Evolutionary conservation across 2,113 vertebrate species (phyloP).

Genomic region (Urocitellus parryii): DNA sequence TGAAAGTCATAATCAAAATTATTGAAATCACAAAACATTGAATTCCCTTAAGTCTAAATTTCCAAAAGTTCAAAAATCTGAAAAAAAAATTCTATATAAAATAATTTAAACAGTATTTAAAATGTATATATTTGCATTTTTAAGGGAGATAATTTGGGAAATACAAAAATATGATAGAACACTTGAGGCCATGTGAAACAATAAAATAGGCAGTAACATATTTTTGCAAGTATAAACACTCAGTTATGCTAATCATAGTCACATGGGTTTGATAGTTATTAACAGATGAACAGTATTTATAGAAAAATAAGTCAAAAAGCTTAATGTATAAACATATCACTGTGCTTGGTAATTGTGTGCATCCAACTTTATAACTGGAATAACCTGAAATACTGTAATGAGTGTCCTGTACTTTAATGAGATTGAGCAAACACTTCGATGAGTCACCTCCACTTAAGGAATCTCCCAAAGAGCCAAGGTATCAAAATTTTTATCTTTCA

Average conservation of each 20-base stretch:
- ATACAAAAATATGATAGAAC: background rate
- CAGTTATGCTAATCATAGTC: background rate
- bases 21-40: background rate
- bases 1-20: background rate
- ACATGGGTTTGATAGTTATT: background rate
- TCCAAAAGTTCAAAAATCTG: background rate
- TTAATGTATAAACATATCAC: background rate
- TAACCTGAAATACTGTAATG: background rate
- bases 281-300: background rate
- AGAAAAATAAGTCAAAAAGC: background rate
- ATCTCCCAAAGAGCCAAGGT: background rate
- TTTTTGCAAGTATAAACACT: background rate
- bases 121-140: background rate
- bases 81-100: background rate
- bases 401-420: background rate
- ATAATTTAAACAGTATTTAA: background rate
- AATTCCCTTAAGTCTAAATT: background rate
- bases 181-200: background rate
- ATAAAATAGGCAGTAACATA: background rate
- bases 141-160: background rate
- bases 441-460: background rate
- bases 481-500: background rate
- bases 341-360: background rate
- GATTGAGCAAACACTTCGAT: background rate
- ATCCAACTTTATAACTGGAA: background rate